Percentiles rank a stretch among this genome's conserved stretches.
Conservation (phyloP, 2,888 invertebrate genomes). For the Phaonia tiefii region DNA sequence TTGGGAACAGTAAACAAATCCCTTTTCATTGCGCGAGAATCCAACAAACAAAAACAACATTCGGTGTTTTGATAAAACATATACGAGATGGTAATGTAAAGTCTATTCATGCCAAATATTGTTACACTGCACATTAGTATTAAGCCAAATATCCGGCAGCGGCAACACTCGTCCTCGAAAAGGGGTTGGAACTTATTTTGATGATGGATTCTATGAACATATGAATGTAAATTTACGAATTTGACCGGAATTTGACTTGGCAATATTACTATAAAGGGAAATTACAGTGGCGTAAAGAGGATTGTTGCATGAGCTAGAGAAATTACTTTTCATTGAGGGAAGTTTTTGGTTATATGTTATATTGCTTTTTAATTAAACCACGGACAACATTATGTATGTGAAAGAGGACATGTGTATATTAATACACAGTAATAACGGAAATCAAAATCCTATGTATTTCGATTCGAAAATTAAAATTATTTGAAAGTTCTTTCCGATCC, state of each 20-base stretch:
- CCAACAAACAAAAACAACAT: background rate
- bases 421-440: too few relatives aligned
- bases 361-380: too few relatives aligned
- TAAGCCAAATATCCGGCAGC: background rate
- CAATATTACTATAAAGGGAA: background rate
- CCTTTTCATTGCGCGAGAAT: background rate
- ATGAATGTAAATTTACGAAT: background rate
- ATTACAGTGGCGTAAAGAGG: too few relatives aligned
- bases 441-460: too few relatives aligned
- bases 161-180: background rate
- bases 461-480: too few relatives aligned
- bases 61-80: slow-evolving; percentile 15
- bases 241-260: background rate
- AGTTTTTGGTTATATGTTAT: too few relatives aligned
- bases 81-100: slow-evolving; percentile 12
- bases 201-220: slow-evolving; percentile 13
- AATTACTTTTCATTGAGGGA: too few relatives aligned
- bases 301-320: too few relatives aligned
- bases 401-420: too few relatives aligned
- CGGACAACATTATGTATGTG: too few relatives aligned
- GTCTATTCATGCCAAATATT: slow-evolving; percentile 9
- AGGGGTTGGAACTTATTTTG: slow-evolving; percentile 5
- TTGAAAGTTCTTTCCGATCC: too few relatives aligned
- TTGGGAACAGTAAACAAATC: slow-evolving; percentile 15
- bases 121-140: slow-evolving; percentile 23